Evolutionary conservation across 2,888 invertebrate genomes (phyloP).

Genomic region (Diabrotica balteata): DNA sequence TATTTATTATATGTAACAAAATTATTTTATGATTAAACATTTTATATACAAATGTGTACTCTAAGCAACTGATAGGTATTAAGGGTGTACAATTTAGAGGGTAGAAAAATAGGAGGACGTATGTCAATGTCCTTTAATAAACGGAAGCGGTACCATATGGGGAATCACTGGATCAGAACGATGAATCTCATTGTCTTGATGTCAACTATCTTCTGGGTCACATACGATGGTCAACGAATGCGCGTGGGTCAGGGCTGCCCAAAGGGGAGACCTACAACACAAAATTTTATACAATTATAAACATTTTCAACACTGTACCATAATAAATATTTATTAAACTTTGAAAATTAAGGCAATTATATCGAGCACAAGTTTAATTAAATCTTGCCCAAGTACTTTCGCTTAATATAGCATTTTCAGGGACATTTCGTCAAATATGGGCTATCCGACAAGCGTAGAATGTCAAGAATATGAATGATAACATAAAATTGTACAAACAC

Average conservation of each 20-base stretch:
- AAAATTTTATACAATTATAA: not conserved
- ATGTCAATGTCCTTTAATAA: constrained; percentile 49
- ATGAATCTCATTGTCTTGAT: constrained; percentile 44
- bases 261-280: constrained; percentile 74
- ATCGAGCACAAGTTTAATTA: too few species aligned
- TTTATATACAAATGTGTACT: constrained; percentile 7
- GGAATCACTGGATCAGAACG: constrained; percentile 53
- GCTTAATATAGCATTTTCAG: too few species aligned
- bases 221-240: constrained; percentile 61
- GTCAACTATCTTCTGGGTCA: constrained; percentile 52
- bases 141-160: constrained; percentile 55
- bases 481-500: too few species aligned
- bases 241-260: constrained; percentile 81
- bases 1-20: constrained; percentile 1
- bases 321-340: too few species aligned
- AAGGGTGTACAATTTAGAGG: constrained; percentile 10
- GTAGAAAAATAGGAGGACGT: constrained; percentile 23
- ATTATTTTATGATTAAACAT: constrained; percentile 1
- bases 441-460: too few species aligned
- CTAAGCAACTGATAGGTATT: constrained; percentile 2
- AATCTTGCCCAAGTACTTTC: too few species aligned
- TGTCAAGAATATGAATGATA: too few species aligned
- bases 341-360: too few species aligned
- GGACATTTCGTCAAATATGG: too few species aligned
- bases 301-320: too few species aligned